Base-by-base conservation (phyloP, 2,888 invertebrate species). In the Tetragnatha montana region DNA sequence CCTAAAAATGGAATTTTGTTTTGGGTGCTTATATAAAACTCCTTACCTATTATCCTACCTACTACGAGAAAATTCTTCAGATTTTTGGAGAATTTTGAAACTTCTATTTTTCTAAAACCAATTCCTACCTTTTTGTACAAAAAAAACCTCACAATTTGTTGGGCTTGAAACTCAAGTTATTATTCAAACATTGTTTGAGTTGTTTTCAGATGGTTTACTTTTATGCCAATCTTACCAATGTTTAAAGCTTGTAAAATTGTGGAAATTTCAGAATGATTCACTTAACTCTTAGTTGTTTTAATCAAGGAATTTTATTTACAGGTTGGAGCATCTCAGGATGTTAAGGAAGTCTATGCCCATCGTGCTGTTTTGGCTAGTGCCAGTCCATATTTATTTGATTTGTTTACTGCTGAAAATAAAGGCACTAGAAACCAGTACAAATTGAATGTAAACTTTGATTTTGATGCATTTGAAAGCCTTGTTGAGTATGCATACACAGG, bases 401-500 rank as follows among this genome's bases (percentile, higher is more conserved):
- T 96, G 92, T 96, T 97, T 93, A 95, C 95, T 90, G 94, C 94
- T 74, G 95, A 95, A 92, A 94, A 94, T 91, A 95, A 95, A 89
- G 92, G 93, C 92, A 93, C 94, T 19, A 78, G 88, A 22, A 79
- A 81, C 76, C 87, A 81, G 80, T 91, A 91, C 91, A 92, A 91
- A 92, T 93, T 96, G 91, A 95, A 95, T 93, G 95, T 95, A 19
- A 95, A 95, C 71, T 94, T 96, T 91, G 96, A 96, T 92, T 95
- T 94, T 92, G 95, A 94, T 76, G 96, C 96, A 79, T 94, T 97
- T 93, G 95, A 96, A 92, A 95, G 95, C 91, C 95, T 97, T 75
- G 95, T 97, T 78, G 96, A 97, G 93, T 97, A 96, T 94, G 96
- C 96, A 79, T 98, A 97, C 94, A 97, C 97, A 19, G 96, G 96